Evolutionary conservation across 2,113 vertebrate genomes (phyloP), one percentile per base, ranked within the genome.

Genomic region (Sander lucioperca): DNA sequence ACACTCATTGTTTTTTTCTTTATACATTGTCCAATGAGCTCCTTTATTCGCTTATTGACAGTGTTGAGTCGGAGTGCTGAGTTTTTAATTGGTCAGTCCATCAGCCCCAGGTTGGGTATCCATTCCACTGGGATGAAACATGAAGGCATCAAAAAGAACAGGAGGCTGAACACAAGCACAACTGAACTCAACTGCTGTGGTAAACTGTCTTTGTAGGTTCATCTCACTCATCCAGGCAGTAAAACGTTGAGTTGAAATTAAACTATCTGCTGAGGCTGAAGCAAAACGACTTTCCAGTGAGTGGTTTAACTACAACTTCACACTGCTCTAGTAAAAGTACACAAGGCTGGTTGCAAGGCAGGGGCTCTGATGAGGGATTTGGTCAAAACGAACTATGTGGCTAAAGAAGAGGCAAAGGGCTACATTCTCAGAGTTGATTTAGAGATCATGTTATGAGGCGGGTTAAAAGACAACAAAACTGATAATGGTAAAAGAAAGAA

Each of bases 21-120:
- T 78, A 70, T 88, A 91, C 89, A 93, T 84, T 87, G 81, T 93
- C 93, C 91, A 94, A 80, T 68, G 76, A 90, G 86, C 74, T 79
- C 47, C 25, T 82, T 78, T 66, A 50, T 79, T 70, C 0, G 70
- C 79, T 86, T 66, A 67, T 70, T 89, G 88, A 91, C 85, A 93
- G 82, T 84, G 67, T 67, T 78, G 18, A 91, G 88, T 93, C 72
- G 10, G 39, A 39, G 36, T 9, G 36, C 39, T 39, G 39, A 30
- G 82, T 90, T 78, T 67, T 14, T 69, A 78, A 80, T 51, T 19
- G 2, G 13, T 92, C 78, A 80, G 88, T 94, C 86, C 74, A 83
- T 93, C 93, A 95, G 95, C 95, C 64, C 95, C 95, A 96, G 94
- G 94, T 80, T 86, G 91, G 92, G 92, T 90, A 90, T 93, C 92